Conservation (phyloP, 2,113 vertebrate genomes). For the Tupaia tana region DNA sequence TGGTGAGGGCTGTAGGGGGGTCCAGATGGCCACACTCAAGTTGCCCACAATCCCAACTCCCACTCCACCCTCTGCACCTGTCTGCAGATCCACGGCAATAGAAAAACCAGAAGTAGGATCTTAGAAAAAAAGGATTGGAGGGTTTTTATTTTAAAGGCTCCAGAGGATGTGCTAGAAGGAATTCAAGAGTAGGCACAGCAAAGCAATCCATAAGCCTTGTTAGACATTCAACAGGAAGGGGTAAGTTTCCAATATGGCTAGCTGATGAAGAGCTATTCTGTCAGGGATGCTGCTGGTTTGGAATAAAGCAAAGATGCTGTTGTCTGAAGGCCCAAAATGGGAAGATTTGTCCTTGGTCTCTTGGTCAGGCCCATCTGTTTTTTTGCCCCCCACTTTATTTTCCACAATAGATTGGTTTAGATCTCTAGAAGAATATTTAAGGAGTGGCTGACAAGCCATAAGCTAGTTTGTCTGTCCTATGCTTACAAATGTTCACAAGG, state of each 20-base stretch:
- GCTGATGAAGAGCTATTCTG: background rate
- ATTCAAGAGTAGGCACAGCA: background rate
- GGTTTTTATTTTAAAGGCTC: background rate
- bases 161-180: background rate
- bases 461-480: background rate
- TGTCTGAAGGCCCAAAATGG: background rate
- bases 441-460: background rate
- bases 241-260: background rate
- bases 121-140: background rate
- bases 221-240: background rate
- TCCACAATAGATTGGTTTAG: conserved; percentile 5
- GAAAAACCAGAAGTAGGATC: background rate
- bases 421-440: conserved; percentile 10
- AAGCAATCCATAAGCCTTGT: background rate
- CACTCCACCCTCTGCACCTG: background rate
- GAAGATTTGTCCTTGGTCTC: background rate
- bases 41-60: background rate
- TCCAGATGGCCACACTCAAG: background rate
- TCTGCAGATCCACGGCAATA: background rate
- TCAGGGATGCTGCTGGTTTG: background rate
- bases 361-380: background rate
- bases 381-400: background rate
- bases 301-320: background rate
- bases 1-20: background rate
- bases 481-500: background rate